Conservation (phyloP, 2,888 invertebrate species). For the Hemithea aestivaria region DNA sequence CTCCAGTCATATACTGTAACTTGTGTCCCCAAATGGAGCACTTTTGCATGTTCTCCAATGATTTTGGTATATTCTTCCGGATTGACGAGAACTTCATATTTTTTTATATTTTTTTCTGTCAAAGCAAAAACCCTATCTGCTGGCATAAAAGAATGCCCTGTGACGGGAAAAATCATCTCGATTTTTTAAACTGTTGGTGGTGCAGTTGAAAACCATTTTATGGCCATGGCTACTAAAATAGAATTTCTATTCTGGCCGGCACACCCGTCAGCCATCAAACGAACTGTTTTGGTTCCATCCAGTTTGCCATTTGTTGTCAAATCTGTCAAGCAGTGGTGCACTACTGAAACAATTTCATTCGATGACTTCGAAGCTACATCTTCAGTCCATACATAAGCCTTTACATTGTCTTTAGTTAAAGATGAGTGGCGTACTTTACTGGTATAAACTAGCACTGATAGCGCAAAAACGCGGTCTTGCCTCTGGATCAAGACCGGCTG, state of each 20-base stretch:
- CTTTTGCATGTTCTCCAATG: not conserved
- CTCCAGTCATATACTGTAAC: too few species aligned
- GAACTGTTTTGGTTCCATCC: too few species aligned
- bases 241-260: constrained; percentile 25
- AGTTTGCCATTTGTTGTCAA: too few species aligned
- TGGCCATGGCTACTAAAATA: constrained; percentile 11
- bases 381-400: too few species aligned
- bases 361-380: too few species aligned
- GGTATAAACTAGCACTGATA: not conserved
- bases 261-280: constrained; percentile 23
- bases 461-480: not conserved
- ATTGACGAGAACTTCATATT: constrained; percentile 2
- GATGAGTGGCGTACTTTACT: not conserved
- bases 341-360: too few species aligned
- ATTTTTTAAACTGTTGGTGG: constrained; percentile 12
- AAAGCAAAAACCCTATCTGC: constrained; percentile 20
- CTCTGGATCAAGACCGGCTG: not conserved
- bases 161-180: constrained; percentile 23
- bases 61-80: not conserved
- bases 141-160: constrained; percentile 23
- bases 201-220: constrained; percentile 7
- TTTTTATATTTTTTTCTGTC: constrained; percentile 19
- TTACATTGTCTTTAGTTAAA: too few species aligned
- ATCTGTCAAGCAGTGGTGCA: too few species aligned
- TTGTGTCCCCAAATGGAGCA: not conserved